Base-by-base conservation (phyloP, 2,888 invertebrate species). In the Brassicogethes aeneus region DNA sequence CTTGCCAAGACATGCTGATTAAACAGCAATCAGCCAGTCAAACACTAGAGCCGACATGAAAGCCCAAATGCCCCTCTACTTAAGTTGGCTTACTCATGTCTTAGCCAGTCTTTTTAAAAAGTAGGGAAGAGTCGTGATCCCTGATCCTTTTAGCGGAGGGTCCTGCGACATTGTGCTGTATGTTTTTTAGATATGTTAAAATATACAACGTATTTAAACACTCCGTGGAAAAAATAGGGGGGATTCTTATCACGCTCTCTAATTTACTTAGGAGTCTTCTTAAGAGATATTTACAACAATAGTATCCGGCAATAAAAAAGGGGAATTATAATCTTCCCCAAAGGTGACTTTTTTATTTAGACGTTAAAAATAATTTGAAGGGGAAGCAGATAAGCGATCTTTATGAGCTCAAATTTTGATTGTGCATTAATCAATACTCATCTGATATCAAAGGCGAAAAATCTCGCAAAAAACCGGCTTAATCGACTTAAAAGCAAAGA, bases 261-360 rank as follows among this genome's bases (percentile, higher is more conserved):
- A 81, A 82, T 82, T 82, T 81, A 81, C 80, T 82, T 81, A 80
- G 80, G n/a, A 77, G 77, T 76, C 75, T 76, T 75, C 76, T 76
- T 75, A 75, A 75, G 76, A 77, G 79, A 79, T 80, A 80, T 81
- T 80, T 80, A 80, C 80, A 65, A 66, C 66, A 66, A 64, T 63
- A 59, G 60, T 56, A 62, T 59, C 55, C 55, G 47, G 60, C 55
- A 62, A 62, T 62, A 60, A 63, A 59, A 59, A 58, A 57, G 56
- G 54, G 56, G 56, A 57, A 60, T 57, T 54, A 57, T 56, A 52
- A 40, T 48, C 47, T 36, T 42, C 42, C 43, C 43, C 34, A 33
- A 16, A 17, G 40, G 36, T 41, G 32, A 42, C 41, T 40, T 46
- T 42, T 44, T 45, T 45, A 45, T 49, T 47, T 37, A 36, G 35